These are phyloP conservation scores for Chelon labrosus DNA, from an alignment of 2,797 vertebrate genomes.

Conservation along the genomic window DNA sequence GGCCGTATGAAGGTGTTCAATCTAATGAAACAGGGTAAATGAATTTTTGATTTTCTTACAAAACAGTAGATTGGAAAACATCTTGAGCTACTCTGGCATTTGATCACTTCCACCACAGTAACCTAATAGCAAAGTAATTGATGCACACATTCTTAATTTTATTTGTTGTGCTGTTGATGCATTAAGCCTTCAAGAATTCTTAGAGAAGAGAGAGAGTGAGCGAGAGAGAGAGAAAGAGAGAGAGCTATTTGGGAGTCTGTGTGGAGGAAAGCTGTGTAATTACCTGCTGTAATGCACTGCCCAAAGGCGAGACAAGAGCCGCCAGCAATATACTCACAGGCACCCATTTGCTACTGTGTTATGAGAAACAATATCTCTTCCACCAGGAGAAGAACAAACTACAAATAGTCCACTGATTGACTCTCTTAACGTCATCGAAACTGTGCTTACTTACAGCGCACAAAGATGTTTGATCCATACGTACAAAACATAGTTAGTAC, in stretches of 20 bases:
- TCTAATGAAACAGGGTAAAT: constrained; percentile 26
- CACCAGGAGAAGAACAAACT: constrained; percentile 45
- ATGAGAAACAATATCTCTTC: constrained; percentile 64
- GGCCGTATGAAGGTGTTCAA: background rate
- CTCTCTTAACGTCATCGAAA: constrained; percentile 27
- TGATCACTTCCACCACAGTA: constrained; percentile 46
- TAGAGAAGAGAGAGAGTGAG: constrained; percentile 44
- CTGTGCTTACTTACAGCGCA: constrained; percentile 25
- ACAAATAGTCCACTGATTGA: constrained; percentile 49
- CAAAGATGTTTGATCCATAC: constrained; percentile 39
- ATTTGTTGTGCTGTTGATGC: constrained; percentile 74
- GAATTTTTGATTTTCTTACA: constrained; percentile 10
- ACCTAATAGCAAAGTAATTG: constrained; percentile 71
- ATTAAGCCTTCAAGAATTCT: constrained; percentile 69
- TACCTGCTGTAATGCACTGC: constrained; percentile 78
- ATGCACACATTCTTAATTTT: constrained; percentile 57
- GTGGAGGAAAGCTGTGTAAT: constrained; percentile 77
- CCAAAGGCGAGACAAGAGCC: constrained; percentile 71
- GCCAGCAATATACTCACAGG: constrained; percentile 57
- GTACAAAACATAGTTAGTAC: constrained; percentile 33
- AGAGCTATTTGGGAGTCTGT: constrained; percentile 73
- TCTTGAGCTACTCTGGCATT: constrained; percentile 50
- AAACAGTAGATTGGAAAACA: constrained; percentile 45
- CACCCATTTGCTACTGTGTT: constrained; percentile 62
- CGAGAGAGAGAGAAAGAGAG: constrained; percentile 25